Evolutionary conservation across 2,113 vertebrate species (phyloP).

Genomic region (Dicaeum eximium): DNA sequence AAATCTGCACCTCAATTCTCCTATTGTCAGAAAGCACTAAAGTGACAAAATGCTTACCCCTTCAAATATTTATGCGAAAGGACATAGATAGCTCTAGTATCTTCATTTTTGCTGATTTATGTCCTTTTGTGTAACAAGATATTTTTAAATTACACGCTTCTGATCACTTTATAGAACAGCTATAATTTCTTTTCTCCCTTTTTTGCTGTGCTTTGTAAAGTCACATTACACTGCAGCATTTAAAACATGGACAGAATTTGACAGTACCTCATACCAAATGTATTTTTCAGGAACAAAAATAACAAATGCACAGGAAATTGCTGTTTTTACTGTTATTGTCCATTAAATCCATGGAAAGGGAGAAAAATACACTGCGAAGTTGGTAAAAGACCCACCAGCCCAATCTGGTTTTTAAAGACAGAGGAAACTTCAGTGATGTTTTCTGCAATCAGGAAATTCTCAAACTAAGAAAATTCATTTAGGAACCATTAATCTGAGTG

Average conservation of each 20-base stretch:
- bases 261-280: neutral
- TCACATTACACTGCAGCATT: neutral
- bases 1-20: neutral
- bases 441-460: neutral
- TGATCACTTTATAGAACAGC: neutral
- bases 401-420: neutral
- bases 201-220: neutral
- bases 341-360: neutral
- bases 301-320: neutral
- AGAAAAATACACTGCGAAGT: neutral
- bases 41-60: neutral
- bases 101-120: neutral
- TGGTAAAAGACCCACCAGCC: neutral
- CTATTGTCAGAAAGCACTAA: neutral
- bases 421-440: neutral
- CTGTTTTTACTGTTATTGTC: neutral
- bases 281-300: constrained; percentile 2
- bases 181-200: neutral
- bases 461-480: neutral
- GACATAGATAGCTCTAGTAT: neutral
- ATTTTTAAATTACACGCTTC: neutral
- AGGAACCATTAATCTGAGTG: neutral
- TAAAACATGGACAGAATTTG: neutral
- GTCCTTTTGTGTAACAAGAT: neutral
- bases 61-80: neutral